phyloP scores from a whole-genome alignment of 2,113 vertebrate species.

The Aegotheles bennettii region DNA sequence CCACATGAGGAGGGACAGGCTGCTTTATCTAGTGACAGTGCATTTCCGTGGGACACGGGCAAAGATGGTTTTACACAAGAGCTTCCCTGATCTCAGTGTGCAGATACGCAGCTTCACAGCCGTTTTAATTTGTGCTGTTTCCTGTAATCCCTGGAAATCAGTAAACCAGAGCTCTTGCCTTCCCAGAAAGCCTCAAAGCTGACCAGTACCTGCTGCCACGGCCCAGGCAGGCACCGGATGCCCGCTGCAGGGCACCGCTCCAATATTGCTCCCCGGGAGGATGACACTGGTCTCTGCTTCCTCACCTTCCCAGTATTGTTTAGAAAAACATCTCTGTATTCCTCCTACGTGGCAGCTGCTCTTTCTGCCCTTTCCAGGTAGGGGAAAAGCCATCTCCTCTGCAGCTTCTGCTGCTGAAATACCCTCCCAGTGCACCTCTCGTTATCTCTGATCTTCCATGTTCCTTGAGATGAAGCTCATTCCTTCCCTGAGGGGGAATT shows the following conservation, averaged over 20 bases:
- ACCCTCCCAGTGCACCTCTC: neutral
- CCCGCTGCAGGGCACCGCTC: neutral
- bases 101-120: neutral
- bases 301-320: neutral
- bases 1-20: neutral
- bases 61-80: neutral
- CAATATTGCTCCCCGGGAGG: neutral
- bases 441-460: neutral
- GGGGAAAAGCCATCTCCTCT: neutral
- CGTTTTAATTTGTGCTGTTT: neutral
- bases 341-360: neutral
- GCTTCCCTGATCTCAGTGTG: neutral
- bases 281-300: neutral
- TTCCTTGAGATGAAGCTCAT: neutral
- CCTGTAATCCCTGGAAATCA: neutral
- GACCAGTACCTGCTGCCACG: neutral
- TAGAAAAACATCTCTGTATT: neutral
- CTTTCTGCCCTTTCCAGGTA: neutral
- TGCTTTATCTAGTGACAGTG: neutral
- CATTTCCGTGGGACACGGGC: rapidly evolving
- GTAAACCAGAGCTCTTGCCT: neutral
- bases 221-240: too few relatives aligned
- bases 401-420: neutral
- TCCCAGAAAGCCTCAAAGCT: neutral
- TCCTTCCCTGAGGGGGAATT: neutral